A percentile compares a stretch with the other conserved stretches of the same genome.
phyloP scores from a whole-genome alignment of 2,113 vertebrate genomes.

The Pseudorasbora parva region DNA sequence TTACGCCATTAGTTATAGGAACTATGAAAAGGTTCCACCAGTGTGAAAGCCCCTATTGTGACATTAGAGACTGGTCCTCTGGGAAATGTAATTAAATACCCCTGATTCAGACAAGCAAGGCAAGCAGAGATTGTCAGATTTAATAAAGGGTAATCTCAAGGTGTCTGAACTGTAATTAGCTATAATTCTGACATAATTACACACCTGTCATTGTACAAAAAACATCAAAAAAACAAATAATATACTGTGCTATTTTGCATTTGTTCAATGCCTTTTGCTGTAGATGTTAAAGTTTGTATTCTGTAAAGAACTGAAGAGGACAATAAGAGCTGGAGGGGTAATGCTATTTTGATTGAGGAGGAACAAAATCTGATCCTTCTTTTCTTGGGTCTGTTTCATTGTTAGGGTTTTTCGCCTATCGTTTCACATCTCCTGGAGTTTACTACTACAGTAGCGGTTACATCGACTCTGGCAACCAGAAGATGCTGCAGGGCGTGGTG shows the following conservation, averaged over 20 bases:
- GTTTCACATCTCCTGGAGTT: slow-evolving; percentile 77
- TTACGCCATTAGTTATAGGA: too few relatives aligned
- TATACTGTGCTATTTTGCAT: neutral
- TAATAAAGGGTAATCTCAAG: neutral
- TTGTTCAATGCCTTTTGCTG: neutral
- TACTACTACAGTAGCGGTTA: slow-evolving; percentile 86
- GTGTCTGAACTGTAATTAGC: neutral
- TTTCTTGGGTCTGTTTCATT: neutral
- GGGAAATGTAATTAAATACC: neutral
- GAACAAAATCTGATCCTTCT: neutral
- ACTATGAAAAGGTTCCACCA: too few relatives aligned
- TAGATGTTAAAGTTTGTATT: neutral
- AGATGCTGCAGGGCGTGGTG: slow-evolving; percentile 79
- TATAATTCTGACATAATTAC: neutral
- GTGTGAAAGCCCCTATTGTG: too few relatives aligned
- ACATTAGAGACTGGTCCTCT: neutral
- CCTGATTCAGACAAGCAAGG: neutral
- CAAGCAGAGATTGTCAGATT: neutral
- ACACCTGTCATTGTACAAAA: neutral
- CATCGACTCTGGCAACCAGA: slow-evolving; percentile 58
- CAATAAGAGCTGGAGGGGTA: neutral
- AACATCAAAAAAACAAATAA: neutral
- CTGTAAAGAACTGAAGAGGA: neutral
- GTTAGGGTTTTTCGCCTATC: slow-evolving; percentile 79
- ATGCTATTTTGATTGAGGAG: neutral